Evolutionary conservation across 2,888 invertebrate genomes (phyloP), one percentile per base, ranked within the genome.

Genomic region (Eristalinus aeneus): DNA sequence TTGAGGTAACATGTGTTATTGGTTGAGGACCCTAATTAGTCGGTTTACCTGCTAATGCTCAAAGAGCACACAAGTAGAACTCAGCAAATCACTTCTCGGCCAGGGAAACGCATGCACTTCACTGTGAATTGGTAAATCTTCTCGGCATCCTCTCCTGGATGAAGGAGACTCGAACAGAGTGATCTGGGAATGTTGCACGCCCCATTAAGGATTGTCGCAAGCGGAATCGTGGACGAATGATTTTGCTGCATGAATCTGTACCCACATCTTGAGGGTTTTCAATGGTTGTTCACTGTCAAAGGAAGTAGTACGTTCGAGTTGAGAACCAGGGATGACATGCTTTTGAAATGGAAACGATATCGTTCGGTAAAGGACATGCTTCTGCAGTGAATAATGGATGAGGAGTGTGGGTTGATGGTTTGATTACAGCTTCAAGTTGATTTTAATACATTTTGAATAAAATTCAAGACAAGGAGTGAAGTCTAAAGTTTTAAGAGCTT

Each of bases 21-120:
- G 22, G 46, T 46, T 16, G 60, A 46, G 63, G 36, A 23, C 54
- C 34, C 23, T 72, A 72, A 63, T 72, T 31, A 53, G 46, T 60
- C 12, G 46, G 61, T 61, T 72, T 54, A 64, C 34, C 73, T 54
- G 16, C 11, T 54, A 64, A 73, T 56, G 34, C 12, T 34, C 22
- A 23, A 6, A n/a, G 3, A 73, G n/a, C 61, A 34, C 61, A 61
- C 61, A 34, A 46, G 46, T 8, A 16, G 46, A 46, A 16, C 46
- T 16, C 6, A 16, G 8, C 8, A 46, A 46, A 16, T 46, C 39
- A 16, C 46, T 3, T 46, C 8, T 8, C 46, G 16, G 16, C 16
- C 5, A 46, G 16, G 5, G 16, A 8, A 3, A 16, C n/a, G 5
- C 39, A n/a, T 46, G 4, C 16, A 16, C 16, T 46, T 16, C 46